phyloP scores from a whole-genome alignment of 2,888 invertebrate genomes.

The Andrena haemorrhoa region DNA sequence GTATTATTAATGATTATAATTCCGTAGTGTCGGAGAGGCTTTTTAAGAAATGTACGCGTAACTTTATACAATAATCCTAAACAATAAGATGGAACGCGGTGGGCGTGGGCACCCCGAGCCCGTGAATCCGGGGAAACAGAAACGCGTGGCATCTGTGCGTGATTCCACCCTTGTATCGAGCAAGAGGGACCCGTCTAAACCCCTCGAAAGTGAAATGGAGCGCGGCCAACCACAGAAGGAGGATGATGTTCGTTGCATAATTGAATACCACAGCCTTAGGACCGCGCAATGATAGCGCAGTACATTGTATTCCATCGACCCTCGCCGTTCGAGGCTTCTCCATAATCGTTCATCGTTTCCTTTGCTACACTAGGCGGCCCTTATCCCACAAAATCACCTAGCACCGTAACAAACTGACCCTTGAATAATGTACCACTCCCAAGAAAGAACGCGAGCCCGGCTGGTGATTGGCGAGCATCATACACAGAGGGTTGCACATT shows the following conservation, averaged over 20 bases:
- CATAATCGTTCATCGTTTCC: slow-evolving; percentile 50
- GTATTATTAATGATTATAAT: not conserved
- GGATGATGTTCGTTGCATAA: slow-evolving; percentile 74
- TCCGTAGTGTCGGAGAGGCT: not conserved
- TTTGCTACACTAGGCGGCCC: slow-evolving; percentile 26
- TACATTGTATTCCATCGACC: slow-evolving; percentile 60
- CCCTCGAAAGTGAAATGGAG: slow-evolving; percentile 66
- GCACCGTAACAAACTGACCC: slow-evolving; percentile 46
- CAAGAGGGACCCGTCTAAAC: slow-evolving; percentile 54
- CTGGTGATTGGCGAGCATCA: slow-evolving; percentile 8
- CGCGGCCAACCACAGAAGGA: slow-evolving; percentile 69
- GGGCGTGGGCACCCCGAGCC: slow-evolving; percentile 15
- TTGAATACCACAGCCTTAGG: slow-evolving; percentile 68
- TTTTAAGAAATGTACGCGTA: not conserved
- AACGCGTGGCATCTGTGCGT: slow-evolving; percentile 45
- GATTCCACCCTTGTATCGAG: slow-evolving; percentile 52
- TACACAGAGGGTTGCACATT: not conserved
- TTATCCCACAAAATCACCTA: slow-evolving; percentile 8
- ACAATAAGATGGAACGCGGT: slow-evolving; percentile 17
- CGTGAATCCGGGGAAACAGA: slow-evolving; percentile 27
- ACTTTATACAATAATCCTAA: slow-evolving; percentile 11
- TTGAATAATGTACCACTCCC: not conserved
- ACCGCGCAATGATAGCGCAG: slow-evolving; percentile 54
- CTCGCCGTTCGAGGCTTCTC: slow-evolving; percentile 20
- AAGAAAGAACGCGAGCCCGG: slow-evolving; percentile 1